Evolutionary conservation across 2,113 vertebrate genomes (phyloP).

Genomic region (Tetraodon nigroviridis): DNA sequence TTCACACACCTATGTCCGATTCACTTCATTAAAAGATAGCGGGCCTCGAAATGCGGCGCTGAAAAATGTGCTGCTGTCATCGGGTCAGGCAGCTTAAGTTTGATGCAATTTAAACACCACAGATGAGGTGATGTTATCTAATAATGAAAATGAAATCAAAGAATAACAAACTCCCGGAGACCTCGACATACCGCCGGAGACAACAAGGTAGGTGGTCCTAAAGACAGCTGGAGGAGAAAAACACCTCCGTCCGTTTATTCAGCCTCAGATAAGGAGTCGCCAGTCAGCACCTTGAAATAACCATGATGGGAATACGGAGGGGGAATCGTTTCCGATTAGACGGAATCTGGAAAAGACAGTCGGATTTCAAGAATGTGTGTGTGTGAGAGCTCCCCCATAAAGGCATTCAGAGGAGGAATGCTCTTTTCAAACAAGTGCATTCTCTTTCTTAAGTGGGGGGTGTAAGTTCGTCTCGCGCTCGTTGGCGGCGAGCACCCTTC

Average conservation of each 20-base stretch:
- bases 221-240: conserved; percentile 32
- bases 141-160: conserved; percentile 26
- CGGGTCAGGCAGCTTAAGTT: background rate
- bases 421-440: conserved; percentile 72
- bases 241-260: conserved; percentile 46
- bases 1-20: background rate
- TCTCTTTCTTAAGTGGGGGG: conserved; percentile 58
- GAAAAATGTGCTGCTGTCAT: background rate
- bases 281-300: conserved; percentile 16
- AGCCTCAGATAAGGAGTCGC: conserved; percentile 49
- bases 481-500: conserved; percentile 34
- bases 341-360: conserved; percentile 23
- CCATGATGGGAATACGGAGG: conserved; percentile 8
- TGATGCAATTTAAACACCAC: background rate
- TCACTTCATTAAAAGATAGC: background rate
- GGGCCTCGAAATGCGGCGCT: background rate
- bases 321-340: conserved; percentile 12
- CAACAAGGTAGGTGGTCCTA: conserved; percentile 49
- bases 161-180: conserved; percentile 31
- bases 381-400: conserved; percentile 62
- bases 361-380: conserved; percentile 28
- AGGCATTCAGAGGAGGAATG: conserved; percentile 69
- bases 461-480: conserved; percentile 45
- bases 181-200: conserved; percentile 16
- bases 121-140: background rate